Evolutionary conservation across 2,113 vertebrate species (phyloP).

Genomic region (Choloepus hoffmanni): DNA sequence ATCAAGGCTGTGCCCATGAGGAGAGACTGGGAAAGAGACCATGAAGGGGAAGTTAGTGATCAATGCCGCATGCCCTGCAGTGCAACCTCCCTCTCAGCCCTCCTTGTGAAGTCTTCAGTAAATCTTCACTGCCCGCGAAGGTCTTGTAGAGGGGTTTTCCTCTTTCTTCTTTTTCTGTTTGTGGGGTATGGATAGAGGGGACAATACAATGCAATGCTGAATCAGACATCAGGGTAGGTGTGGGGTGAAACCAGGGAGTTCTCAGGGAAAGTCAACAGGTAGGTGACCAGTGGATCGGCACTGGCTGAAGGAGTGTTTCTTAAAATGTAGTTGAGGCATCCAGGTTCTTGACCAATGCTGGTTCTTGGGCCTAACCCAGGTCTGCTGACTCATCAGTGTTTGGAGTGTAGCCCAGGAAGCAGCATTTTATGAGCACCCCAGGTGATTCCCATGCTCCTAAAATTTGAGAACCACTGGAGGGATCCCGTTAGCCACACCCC

Average conservation of each 20-base stretch:
- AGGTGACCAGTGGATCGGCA: background rate
- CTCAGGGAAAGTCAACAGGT: background rate
- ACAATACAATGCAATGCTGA: background rate
- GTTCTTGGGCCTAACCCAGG: background rate
- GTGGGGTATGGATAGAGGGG: background rate
- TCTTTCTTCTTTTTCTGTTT: too few species aligned
- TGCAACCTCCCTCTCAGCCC: background rate
- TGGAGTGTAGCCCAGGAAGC: background rate
- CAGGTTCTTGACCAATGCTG: background rate
- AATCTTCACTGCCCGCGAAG: background rate
- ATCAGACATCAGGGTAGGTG: background rate
- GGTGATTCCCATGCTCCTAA: background rate
- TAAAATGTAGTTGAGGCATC: background rate
- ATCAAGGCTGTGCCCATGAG: background rate
- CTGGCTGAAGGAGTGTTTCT: background rate
- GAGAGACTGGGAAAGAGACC: background rate
- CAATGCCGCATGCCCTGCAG: background rate
- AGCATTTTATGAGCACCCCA: background rate
- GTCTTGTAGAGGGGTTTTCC: background rate
- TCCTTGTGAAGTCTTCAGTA: background rate
- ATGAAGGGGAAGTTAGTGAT: too few species aligned
- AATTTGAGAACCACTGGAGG: background rate
- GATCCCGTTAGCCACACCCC: background rate
- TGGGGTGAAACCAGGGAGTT: background rate
- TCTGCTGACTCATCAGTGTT: background rate